Percentiles rank a stretch among this genome's conserved stretches.
Evolutionary conservation across 37 sponge, comb jelly and placozoan genomes (phyloP).

Genomic region (Hexactinellida sp.): DNA sequence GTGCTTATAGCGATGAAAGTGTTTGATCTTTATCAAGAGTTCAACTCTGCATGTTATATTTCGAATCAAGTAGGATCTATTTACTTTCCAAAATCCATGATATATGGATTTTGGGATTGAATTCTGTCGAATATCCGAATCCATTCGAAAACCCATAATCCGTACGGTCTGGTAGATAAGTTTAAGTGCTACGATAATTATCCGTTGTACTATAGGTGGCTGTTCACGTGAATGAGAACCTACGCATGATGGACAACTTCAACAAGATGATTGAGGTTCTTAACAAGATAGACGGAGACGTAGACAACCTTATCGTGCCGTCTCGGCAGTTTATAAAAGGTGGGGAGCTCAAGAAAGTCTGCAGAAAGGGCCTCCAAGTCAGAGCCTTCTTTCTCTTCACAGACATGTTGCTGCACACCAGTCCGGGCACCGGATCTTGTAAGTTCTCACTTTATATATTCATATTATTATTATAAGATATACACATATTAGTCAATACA

Average conservation of each 20-base stretch:
- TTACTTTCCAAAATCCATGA: no score
- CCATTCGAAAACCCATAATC: no score
- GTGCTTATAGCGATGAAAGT: no score
- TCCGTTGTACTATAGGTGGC: no score
- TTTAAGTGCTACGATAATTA: neutral
- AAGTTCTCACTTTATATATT: constrained; percentile 40
- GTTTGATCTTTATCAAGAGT: no score
- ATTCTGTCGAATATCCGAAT: no score
- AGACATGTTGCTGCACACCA: constrained; percentile 55
- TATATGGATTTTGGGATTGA: no score
- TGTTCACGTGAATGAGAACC: neutral
- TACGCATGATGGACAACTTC: constrained; percentile 34
- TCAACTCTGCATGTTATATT: neutral
- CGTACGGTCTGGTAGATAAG: no score
- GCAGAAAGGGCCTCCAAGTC: constrained; percentile 35
- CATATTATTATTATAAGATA: neutral
- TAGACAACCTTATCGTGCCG: constrained; percentile 25
- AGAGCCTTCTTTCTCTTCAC: constrained; percentile 73
- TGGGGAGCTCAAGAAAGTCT: constrained; percentile 50
- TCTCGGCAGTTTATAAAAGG: constrained; percentile 40
- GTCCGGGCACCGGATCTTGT: constrained; percentile 27
- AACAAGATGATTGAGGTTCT: constrained; percentile 49
- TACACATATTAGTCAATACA: neutral
- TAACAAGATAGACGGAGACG: constrained; percentile 39
- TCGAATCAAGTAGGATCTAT: neutral